Conservation (phyloP, 2,888 invertebrate genomes). For the Scaptomyza caliginosa region DNA sequence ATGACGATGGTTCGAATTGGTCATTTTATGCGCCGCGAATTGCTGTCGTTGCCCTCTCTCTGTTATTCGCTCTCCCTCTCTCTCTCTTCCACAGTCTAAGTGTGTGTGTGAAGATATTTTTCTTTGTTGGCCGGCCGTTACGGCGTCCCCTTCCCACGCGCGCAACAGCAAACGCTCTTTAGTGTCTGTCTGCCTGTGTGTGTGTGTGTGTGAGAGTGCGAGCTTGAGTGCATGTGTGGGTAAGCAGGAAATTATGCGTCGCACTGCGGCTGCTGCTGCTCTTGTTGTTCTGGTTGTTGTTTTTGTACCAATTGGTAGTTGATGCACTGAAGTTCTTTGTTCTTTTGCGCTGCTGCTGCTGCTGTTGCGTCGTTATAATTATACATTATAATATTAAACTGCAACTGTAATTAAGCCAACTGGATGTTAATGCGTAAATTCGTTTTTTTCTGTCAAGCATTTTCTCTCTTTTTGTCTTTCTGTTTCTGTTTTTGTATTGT, state of each 20-base stretch:
- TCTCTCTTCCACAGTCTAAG: conserved; percentile 7
- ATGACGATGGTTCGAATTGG: conserved; percentile 71
- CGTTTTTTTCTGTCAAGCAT: conserved; percentile 64
- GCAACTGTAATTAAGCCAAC: conserved; percentile 36
- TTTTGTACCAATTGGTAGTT: conserved; percentile 48
- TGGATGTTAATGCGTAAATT: conserved; percentile 73
- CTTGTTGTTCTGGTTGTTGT: conserved; percentile 28
- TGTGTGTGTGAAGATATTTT: conserved; percentile 45
- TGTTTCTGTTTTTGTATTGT: conserved; percentile 34
- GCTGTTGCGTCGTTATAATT: conserved; percentile 49
- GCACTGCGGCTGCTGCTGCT: conserved; percentile 56
- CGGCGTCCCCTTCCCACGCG: conserved; percentile 59
- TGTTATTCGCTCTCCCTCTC: conserved; percentile 11
- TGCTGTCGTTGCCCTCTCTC: conserved; percentile 60
- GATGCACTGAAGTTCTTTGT: conserved; percentile 54
- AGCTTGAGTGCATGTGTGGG: conserved; percentile 45
- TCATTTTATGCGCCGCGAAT: conserved; percentile 69
- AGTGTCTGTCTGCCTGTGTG: conserved; percentile 5
- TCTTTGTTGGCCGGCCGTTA: conserved; percentile 67
- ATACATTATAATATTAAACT: conserved; percentile 62
- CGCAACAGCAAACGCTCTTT: conserved; percentile 48
- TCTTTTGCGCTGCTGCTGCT: conserved; percentile 49
- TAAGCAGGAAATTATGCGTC: conserved; percentile 75
- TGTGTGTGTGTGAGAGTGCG: conserved; percentile 1
- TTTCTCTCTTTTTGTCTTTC: conserved; percentile 40